These are phyloP conservation scores for Epizoanthus ramosus DNA, from an alignment of 92 coral and sea anemone species.

Conservation along the genomic window DNA sequence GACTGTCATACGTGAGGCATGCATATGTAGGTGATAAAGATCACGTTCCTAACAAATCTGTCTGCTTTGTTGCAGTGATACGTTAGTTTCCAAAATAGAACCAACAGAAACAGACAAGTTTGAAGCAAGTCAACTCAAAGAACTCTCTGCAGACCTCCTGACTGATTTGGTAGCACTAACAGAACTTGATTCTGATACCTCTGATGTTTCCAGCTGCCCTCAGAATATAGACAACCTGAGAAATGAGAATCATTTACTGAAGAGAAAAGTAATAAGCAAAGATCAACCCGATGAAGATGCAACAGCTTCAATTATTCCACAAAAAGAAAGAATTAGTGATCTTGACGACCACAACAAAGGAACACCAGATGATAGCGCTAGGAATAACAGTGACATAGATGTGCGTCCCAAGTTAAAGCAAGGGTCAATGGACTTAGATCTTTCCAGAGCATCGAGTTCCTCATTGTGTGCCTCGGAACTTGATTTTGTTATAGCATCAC, in stretches of 20 bases:
- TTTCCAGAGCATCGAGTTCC: conserved; percentile 23
- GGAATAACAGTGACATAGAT: not conserved
- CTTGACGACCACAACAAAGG: not conserved
- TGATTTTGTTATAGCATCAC: conserved; percentile 52
- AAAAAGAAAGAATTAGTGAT: not conserved
- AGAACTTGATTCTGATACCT: conserved; percentile 56
- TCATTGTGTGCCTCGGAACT: conserved; percentile 36
- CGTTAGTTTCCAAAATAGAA: conserved; percentile 61
- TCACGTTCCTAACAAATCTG: not conserved
- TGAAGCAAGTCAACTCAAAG: conserved; percentile 64
- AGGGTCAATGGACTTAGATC: conserved; percentile 11
- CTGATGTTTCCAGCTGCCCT: conserved; percentile 10
- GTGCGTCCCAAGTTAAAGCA: not conserved
- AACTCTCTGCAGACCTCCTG: conserved; percentile 57
- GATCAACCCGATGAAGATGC: conserved; percentile 10
- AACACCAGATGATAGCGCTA: not conserved
- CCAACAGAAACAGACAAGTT: conserved; percentile 63
- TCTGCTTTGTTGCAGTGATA: conserved; percentile 56
- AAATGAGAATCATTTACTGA: not conserved
- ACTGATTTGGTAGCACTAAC: conserved; percentile 69
- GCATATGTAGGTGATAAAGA: not conserved
- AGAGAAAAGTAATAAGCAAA: conserved; percentile 1
- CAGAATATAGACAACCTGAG: not conserved
- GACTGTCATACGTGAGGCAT: no score
- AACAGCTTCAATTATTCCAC: not conserved